These are phyloP conservation scores for Myripristis murdjan DNA, from an alignment of 2,797 vertebrate species.

Conservation along the genomic window DNA sequence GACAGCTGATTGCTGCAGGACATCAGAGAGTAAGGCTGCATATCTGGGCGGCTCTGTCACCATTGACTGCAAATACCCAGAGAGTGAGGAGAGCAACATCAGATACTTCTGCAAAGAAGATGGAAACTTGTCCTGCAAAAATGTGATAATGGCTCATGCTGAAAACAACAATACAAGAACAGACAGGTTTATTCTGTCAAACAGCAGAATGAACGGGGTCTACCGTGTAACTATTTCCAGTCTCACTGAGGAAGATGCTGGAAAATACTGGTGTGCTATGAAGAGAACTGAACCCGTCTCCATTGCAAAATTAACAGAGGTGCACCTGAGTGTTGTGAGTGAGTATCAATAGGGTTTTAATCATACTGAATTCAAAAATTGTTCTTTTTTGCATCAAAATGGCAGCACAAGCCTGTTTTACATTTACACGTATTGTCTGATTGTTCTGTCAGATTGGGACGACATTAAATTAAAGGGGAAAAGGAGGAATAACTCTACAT, in stretches of 20 bases:
- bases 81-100: not conserved
- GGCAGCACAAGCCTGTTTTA: no score
- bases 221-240: constrained; percentile 34
- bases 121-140: not conserved
- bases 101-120: constrained; percentile 32
- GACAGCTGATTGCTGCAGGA: constrained; percentile 24
- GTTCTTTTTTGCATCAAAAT: no score
- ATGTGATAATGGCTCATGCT: not conserved
- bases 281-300: accelerated
- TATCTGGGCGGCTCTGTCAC: not conserved
- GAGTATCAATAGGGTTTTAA: constrained; percentile 28
- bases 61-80: constrained; percentile 45
- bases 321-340: constrained; percentile 36
- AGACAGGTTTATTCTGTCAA: constrained; percentile 10
- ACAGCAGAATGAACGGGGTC: not conserved
- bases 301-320: constrained; percentile 3
- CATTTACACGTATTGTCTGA: no score
- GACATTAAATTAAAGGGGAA: not conserved
- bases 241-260: constrained; percentile 27
- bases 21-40: not conserved
- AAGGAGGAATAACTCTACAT: no score
- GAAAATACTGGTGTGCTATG: constrained; percentile 40
- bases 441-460: constrained; percentile 22
- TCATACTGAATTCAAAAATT: not conserved
- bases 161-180: not conserved